Base-by-base conservation (phyloP, 2,797 vertebrate species). In the Cyclura pinguis region DNA sequence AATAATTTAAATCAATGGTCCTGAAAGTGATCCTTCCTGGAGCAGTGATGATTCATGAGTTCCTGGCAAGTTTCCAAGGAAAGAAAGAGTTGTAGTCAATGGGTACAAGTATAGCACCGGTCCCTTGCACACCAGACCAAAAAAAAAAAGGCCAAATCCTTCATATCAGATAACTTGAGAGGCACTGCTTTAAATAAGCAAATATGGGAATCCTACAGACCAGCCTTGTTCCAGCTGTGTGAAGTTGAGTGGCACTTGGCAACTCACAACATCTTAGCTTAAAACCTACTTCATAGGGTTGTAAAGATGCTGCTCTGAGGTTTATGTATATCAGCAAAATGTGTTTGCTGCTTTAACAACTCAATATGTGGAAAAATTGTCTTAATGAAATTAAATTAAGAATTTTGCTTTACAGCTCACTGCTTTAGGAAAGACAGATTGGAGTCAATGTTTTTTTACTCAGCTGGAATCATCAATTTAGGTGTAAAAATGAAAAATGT, bases 351-450 rank as follows among this genome's bases (percentile, higher is more conserved):
- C 6, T 57, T 90, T 90, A 77, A 24, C 32, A 8, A 8, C 59
- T 38, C 27, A 35, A 20, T 55, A 81, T 38, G 62, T 84, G 13
- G 29, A 52, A 52, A 67, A 72, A 81, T 5, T 7, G 12, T 14
- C 42, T n/a, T 64, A 47, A 69, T 42, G 4, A 47, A 78, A 1
- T 50, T 76, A 57, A 20, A 9, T 18, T 0, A 1, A 14, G 10
- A 42, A 35, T 29, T 73, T 10, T 27, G 29, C 9, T 50, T 91
- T 78, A 87, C 62, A 38, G 50, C 84, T 10, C 14, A 73, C 9
- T 35, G 89, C 72, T 1, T 47, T n/a, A 91, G 94, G 88, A 57
- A 29, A 91, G 62, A 14, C 18, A 90, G 52, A 13, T 50, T 85
- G 89, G 67, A 14, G 59, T 87, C 69, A 74, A 1, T 8, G 29